Conservation (phyloP, 1,140 invertebrate species). For the Rhizoglyphus robini region DNA sequence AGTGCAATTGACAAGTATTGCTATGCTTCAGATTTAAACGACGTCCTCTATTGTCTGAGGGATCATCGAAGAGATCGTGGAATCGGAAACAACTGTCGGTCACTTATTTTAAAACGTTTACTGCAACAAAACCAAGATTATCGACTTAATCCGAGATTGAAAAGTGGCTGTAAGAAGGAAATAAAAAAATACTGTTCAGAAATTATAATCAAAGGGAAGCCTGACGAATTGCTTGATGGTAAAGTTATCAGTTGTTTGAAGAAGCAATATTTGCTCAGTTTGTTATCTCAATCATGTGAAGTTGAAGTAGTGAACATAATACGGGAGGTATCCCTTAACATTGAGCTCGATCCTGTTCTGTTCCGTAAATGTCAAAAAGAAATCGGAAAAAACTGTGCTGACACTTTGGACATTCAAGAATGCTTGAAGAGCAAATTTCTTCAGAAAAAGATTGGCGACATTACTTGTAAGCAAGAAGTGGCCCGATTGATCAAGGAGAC, state of each 20-base stretch:
- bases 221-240: conserved; percentile 30
- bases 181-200: conserved; percentile 52
- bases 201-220: conserved; percentile 31
- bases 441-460: conserved; percentile 52
- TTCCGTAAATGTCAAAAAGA: conserved; percentile 49
- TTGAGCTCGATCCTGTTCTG: conserved; percentile 66
- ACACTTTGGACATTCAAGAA: conserved; percentile 53
- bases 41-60: conserved; percentile 39
- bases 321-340: conserved; percentile 70
- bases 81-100: conserved; percentile 72
- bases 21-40: conserved; percentile 43
- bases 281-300: conserved; percentile 48
- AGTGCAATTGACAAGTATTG: conserved; percentile 69
- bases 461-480: conserved; percentile 60
- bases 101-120: conserved; percentile 71
- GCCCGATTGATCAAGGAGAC: conserved; percentile 46
- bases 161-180: conserved; percentile 57
- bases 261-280: conserved; percentile 30
- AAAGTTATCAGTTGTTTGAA: conserved; percentile 35
- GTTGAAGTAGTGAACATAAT: conserved; percentile 63
- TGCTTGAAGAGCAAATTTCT: conserved; percentile 70
- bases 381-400: conserved; percentile 26
- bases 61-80: conserved; percentile 58
- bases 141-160: conserved; percentile 72
- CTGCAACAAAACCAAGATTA: conserved; percentile 83